Evolutionary conservation across 1,140 invertebrate genomes (phyloP), one percentile per base, ranked within the genome.

Genomic region (Euwallacea similis): DNA sequence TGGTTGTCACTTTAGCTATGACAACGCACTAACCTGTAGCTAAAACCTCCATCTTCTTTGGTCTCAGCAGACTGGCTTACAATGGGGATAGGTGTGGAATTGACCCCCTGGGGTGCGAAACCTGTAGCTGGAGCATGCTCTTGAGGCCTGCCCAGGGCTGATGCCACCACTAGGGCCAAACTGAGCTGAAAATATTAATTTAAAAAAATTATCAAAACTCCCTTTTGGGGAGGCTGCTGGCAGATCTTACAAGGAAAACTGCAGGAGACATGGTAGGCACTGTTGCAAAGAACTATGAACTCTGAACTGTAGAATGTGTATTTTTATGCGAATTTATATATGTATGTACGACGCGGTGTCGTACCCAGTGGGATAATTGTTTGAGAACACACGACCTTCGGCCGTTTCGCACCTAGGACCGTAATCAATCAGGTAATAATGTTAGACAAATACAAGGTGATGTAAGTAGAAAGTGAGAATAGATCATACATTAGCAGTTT

Each of bases 31-130:
- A 60, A 68, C 66, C 66, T 68, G 56, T 68, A 68, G 58, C 66
- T 68, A 15, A 68, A 68, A 33, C 66, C 66, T 13, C 66, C 66
- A 43, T 68, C 66, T 33, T 68, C 66, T 68, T 68, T 68, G 15
- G 66, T 68, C 58, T 68, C 66, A n/a, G 56, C 66, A 47, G 66
- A 50, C 60, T 68, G 66, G 46, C 44, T 68, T 47, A 68, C 21
- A 68, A 68, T 68, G 41, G 66, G 66, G 44, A 68, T 50, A 47
- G 66, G 66, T 56, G 66, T 68, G n/a, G 66, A 68, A 33, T 43
- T 43, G 50, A 43, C 47, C 15, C 53, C 46, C 43, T 61, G 58
- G 43, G 44, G 67, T 50, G 64, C 13, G 4, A 7, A 33, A 42
- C n/a, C 15, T 41, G 56, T 7, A 41, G 56, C 21, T 9, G 67